Percentiles rank a stretch among this genome's conserved stretches.
Evolutionary conservation across 2,888 invertebrate genomes (phyloP).

Genomic region (Aporophyla lueneburgensis): DNA sequence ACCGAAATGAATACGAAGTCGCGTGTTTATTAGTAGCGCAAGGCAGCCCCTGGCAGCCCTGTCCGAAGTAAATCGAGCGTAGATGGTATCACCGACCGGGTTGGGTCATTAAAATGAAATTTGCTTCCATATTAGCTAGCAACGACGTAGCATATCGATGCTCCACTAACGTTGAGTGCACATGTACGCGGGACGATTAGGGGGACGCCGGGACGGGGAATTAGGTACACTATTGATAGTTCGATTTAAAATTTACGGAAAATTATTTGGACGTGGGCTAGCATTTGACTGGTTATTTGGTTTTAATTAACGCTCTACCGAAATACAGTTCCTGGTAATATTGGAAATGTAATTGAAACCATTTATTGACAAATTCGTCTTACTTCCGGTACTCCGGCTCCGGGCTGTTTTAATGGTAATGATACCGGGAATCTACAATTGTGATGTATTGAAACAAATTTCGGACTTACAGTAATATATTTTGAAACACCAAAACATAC

Average conservation of each 20-base stretch:
- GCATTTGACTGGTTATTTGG: neutral
- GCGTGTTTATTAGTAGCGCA: conserved; percentile 57
- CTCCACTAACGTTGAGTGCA: conserved; percentile 61
- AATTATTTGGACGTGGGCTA: neutral
- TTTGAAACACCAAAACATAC: neutral
- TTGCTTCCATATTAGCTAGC: conserved; percentile 80
- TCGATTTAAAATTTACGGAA: conserved; percentile 32
- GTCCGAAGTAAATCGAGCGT: conserved; percentile 78
- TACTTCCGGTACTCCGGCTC: too few species aligned
- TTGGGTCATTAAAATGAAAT: conserved; percentile 88
- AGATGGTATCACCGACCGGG: conserved; percentile 79
- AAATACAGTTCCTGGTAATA: neutral
- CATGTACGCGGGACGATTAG: conserved; percentile 35
- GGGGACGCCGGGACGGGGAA: neutral
- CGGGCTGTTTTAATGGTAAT: neutral
- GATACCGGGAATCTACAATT: neutral
- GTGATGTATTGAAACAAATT: neutral
- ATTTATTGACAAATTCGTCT: neutral
- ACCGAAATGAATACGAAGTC: conserved; percentile 61
- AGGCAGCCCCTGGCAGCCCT: conserved; percentile 76
- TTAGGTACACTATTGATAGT: conserved; percentile 24
- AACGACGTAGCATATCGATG: conserved; percentile 64
- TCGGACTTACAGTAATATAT: neutral
- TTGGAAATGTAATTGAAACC: neutral
- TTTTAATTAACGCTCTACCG: neutral